Conservation (phyloP, 1,140 invertebrate genomes). For the Lepidurus apus region DNA sequence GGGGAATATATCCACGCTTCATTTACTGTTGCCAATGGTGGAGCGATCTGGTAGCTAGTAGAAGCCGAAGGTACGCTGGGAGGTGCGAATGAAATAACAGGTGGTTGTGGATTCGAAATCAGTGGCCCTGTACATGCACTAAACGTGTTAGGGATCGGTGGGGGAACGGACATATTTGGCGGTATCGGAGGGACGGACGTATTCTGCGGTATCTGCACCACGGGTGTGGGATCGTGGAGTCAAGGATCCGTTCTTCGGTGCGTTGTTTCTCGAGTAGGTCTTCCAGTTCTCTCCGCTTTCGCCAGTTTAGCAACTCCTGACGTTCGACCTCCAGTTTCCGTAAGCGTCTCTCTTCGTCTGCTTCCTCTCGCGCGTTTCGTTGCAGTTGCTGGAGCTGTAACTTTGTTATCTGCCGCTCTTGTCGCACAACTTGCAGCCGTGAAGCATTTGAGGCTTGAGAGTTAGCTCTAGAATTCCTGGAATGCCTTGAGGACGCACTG, state of each 20-base stretch:
- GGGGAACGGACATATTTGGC: too few relatives aligned
- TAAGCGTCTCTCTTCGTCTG: not conserved
- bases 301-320: not conserved
- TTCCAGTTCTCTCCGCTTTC: not conserved
- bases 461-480: not conserved
- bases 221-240: not conserved
- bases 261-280: not conserved
- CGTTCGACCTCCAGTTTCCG: too few relatives aligned
- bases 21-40: too few relatives aligned
- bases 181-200: too few relatives aligned
- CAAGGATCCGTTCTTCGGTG: constrained; percentile 22
- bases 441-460: not conserved
- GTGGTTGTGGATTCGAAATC: too few relatives aligned
- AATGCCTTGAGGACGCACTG: not conserved
- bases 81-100: too few relatives aligned
- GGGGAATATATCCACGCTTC: too few relatives aligned
- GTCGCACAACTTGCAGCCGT: not conserved
- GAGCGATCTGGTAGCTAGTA: too few relatives aligned
- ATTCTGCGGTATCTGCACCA: not conserved
- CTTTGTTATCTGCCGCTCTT: not conserved
- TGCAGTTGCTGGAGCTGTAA: not conserved
- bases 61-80: too few relatives aligned
- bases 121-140: too few relatives aligned
- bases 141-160: too few relatives aligned
- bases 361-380: not conserved